phyloP scores from a whole-genome alignment of 2,113 vertebrate genomes.

The Zosterops pallidus region DNA sequence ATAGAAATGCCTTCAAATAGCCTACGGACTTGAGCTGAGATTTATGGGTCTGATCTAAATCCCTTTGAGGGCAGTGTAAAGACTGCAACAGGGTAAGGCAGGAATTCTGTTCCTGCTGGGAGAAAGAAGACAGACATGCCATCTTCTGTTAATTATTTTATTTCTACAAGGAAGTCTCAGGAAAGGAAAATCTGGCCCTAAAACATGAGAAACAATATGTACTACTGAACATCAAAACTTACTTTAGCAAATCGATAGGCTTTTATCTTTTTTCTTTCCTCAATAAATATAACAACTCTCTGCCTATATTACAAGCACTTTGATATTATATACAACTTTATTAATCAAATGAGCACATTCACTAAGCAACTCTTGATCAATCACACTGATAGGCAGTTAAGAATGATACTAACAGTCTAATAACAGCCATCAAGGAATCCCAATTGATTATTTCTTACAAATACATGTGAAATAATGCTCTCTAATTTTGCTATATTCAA shows the following conservation, averaged over 20 bases:
- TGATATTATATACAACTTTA: not conserved
- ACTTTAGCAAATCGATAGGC: not conserved
- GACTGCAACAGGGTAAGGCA: not conserved
- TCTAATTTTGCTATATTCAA: not conserved
- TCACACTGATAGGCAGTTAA: not conserved
- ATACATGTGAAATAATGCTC: not conserved
- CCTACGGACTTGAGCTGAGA: not conserved
- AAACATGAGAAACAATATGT: not conserved
- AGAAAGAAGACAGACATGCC: not conserved
- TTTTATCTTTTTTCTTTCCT: not conserved
- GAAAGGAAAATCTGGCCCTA: not conserved
- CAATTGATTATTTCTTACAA: not conserved
- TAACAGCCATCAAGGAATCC: not conserved
- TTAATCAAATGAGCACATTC: not conserved
- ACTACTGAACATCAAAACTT: not conserved
- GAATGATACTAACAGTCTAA: not conserved
- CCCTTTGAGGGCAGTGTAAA: not conserved
- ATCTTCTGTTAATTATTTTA: not conserved
- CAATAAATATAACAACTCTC: not conserved
- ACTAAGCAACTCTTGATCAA: not conserved
- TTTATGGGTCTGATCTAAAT: conserved; percentile 23
- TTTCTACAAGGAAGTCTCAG: not conserved
- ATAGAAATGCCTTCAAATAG: not conserved
- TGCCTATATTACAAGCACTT: not conserved
- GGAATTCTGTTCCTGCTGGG: conserved; percentile 7